Conservation (phyloP, 2,113 vertebrate genomes). For the Psettodes erumei region DNA sequence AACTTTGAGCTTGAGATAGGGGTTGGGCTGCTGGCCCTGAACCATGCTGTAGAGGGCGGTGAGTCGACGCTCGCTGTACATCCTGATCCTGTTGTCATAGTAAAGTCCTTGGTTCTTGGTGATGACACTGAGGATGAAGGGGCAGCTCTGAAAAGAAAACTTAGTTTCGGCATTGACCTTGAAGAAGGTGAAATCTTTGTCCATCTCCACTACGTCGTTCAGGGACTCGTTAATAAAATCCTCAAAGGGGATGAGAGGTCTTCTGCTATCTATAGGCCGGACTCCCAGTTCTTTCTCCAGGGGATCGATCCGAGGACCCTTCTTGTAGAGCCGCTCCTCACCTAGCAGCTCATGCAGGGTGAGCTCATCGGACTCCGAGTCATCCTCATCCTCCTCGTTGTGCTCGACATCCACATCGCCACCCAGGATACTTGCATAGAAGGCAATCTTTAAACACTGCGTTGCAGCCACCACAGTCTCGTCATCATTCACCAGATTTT, state of each 20-base stretch:
- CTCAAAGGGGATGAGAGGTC: slow-evolving; percentile 93
- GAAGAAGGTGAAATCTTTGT: slow-evolving; percentile 99
- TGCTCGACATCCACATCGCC: slow-evolving; percentile 92
- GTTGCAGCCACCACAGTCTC: slow-evolving; percentile 95
- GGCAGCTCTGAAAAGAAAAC: slow-evolving; percentile 99
- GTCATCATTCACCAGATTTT: slow-evolving; percentile 95
- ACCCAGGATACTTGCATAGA: slow-evolving; percentile 95
- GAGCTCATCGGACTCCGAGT: slow-evolving; percentile 90
- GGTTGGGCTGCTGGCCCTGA: slow-evolving; percentile 95
- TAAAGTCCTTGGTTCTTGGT: slow-evolving; percentile 98
- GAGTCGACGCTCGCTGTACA: slow-evolving; percentile 98
- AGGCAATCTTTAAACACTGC: slow-evolving; percentile 97
- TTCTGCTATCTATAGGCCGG: slow-evolving; percentile 90
- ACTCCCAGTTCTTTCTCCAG: slow-evolving; percentile 95
- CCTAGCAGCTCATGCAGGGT: slow-evolving; percentile 95
- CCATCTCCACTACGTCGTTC: slow-evolving; percentile 99
- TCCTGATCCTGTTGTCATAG: slow-evolving; percentile 98
- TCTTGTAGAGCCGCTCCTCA: slow-evolving; percentile 94
- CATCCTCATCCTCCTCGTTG: slow-evolving; percentile 95
- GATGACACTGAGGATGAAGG: slow-evolving; percentile 95
- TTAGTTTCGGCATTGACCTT: slow-evolving; percentile 98
- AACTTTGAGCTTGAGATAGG: slow-evolving; percentile 95
- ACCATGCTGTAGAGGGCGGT: slow-evolving; percentile 98
- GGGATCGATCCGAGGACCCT: slow-evolving; percentile 91
- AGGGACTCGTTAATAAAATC: slow-evolving; percentile 98